phyloP scores from a whole-genome alignment of 2,888 invertebrate species.

The Geotrupes spiniger region DNA sequence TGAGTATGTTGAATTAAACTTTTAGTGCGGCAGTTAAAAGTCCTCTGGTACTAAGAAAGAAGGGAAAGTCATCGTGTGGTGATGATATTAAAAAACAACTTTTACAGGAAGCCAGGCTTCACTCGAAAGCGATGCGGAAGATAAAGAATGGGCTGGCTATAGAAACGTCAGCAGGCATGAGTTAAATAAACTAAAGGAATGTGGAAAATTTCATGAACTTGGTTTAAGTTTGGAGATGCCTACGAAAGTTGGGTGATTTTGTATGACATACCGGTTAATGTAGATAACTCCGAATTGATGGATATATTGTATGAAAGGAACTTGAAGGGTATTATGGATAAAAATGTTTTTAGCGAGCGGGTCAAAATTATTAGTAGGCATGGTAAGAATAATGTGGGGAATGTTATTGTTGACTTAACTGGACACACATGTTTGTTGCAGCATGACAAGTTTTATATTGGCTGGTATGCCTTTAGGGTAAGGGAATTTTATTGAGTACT shows the following conservation, averaged over 20 bases:
- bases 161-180: not conserved
- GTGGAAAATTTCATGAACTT: not conserved
- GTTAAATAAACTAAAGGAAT: not conserved
- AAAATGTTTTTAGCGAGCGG: too few species aligned
- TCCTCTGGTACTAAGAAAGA: too few species aligned
- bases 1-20: too few species aligned
- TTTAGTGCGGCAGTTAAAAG: too few species aligned
- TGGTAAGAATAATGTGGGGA: not conserved
- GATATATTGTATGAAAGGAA: too few species aligned
- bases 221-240: not conserved
- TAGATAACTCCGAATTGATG: not conserved
- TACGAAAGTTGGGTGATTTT: not conserved
- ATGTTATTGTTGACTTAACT: not conserved
- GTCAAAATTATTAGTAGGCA: not conserved
- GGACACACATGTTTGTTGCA: not conserved
- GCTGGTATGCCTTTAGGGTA: not conserved
- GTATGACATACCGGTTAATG: not conserved
- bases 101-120: not conserved
- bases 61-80: too few species aligned
- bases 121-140: not conserved
- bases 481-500: not conserved
- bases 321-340: too few species aligned
- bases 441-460: not conserved
- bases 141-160: not conserved
- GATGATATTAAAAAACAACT: too few species aligned